These are phyloP conservation scores for Diploptera punctata DNA, from an alignment of 2,888 invertebrate genomes.

Conservation along the genomic window DNA sequence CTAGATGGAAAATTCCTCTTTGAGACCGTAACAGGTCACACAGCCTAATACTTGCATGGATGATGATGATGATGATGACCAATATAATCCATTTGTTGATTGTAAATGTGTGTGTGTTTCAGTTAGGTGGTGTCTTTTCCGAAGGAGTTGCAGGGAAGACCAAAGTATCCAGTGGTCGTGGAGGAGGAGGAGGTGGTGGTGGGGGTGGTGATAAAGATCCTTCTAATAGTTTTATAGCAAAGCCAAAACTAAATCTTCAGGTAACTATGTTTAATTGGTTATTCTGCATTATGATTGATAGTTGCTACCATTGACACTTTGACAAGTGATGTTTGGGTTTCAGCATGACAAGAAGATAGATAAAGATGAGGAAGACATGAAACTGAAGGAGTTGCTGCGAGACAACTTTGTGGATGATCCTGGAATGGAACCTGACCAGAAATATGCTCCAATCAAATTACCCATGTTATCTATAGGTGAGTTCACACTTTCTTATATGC, in stretches of 20 bases:
- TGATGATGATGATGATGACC: too few species aligned
- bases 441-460: conserved; percentile 49
- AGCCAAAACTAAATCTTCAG: conserved; percentile 35
- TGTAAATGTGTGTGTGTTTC: not conserved
- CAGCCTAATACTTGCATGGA: too few species aligned
- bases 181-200: conserved; percentile 43
- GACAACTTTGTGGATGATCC: conserved; percentile 54
- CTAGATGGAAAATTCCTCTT: too few species aligned
- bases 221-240: conserved; percentile 14
- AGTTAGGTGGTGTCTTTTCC: conserved; percentile 49
- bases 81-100: too few species aligned
- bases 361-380: conserved; percentile 52
- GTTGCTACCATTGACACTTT: too few species aligned
- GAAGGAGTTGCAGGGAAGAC: conserved; percentile 49
- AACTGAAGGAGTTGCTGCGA: conserved; percentile 51
- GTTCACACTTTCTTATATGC: too few species aligned
- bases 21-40: too few species aligned
- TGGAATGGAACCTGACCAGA: conserved; percentile 45
- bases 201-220: conserved; percentile 26
- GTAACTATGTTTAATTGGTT: too few species aligned
- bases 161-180: conserved; percentile 24
- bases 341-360: conserved; percentile 47
- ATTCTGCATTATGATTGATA: too few species aligned
- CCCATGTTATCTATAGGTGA: conserved; percentile 49
- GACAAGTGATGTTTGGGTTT: not conserved